Conservation (phyloP, 2,888 invertebrate genomes). For the Mythimna ferrago region DNA sequence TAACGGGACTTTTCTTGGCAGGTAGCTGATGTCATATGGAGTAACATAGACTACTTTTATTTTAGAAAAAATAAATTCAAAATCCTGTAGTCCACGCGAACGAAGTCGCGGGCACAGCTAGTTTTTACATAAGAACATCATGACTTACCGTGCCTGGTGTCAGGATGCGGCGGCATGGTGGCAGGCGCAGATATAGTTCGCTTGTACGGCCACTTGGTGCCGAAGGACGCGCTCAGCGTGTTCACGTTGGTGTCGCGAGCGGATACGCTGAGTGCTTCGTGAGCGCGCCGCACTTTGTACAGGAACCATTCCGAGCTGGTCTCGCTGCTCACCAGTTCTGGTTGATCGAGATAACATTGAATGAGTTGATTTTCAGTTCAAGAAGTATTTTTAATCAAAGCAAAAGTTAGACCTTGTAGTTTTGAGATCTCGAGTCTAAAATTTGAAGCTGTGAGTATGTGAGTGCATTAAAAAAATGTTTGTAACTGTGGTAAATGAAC, state of each 20-base stretch:
- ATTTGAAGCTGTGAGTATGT: neutral
- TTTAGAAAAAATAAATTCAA: too few species aligned
- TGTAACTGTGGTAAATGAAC: neutral
- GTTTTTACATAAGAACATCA: neutral
- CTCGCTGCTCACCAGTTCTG: slow-evolving; percentile 97
- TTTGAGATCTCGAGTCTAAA: neutral
- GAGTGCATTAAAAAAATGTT: neutral
- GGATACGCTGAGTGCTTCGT: slow-evolving; percentile 95
- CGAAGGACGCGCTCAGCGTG: slow-evolving; percentile 96
- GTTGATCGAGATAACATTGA: neutral
- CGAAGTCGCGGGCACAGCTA: too few species aligned
- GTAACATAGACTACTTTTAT: too few species aligned
- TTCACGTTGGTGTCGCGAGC: slow-evolving; percentile 78
- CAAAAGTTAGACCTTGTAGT: neutral
- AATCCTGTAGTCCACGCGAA: too few species aligned
- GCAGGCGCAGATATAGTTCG: slow-evolving; percentile 98
- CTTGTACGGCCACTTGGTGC: slow-evolving; percentile 98
- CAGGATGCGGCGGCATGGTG: slow-evolving; percentile 92
- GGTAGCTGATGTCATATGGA: too few species aligned
- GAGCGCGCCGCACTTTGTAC: slow-evolving; percentile 96
- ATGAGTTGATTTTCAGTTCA: neutral
- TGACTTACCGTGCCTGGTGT: slow-evolving; percentile 45
- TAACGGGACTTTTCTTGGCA: too few species aligned
- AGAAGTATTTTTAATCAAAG: too few species aligned
- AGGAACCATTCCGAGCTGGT: slow-evolving; percentile 96